Evolutionary conservation across 2,797 vertebrate species (phyloP).

Genomic region (Eupleurogrammus muticus): DNA sequence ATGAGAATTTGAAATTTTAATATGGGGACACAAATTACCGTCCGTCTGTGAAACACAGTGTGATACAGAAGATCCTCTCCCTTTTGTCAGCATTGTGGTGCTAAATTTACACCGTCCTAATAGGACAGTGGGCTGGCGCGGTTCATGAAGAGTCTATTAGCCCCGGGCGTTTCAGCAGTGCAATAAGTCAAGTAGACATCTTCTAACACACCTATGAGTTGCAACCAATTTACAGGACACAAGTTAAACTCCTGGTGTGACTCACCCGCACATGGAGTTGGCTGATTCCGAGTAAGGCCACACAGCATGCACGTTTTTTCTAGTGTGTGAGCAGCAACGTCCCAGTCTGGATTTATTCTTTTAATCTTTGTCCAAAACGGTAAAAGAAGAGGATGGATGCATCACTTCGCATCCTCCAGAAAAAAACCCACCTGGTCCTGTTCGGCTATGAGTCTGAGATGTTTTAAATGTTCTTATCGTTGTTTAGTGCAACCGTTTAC

Average conservation of each 20-base stretch:
- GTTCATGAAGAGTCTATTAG: slow-evolving; percentile 60
- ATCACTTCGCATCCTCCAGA: not conserved
- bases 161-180: slow-evolving; percentile 56
- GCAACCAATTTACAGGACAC: slow-evolving; percentile 67
- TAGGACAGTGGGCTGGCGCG: slow-evolving; percentile 27
- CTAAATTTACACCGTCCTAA: slow-evolving; percentile 56
- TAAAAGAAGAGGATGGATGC: not conserved
- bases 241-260: slow-evolving; percentile 54
- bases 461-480: too few species aligned
- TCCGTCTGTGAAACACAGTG: slow-evolving; percentile 21
- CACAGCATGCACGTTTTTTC: slow-evolving; percentile 36
- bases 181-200: slow-evolving; percentile 68
- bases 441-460: slow-evolving; percentile 2
- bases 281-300: slow-evolving; percentile 40
- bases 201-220: slow-evolving; percentile 61
- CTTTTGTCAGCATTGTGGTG: slow-evolving; percentile 30
- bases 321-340: slow-evolving; percentile 38
- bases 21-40: slow-evolving; percentile 43
- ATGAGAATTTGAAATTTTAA: slow-evolving; percentile 54
- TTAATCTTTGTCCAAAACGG: slow-evolving; percentile 21
- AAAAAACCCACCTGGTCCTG: not conserved
- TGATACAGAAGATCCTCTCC: slow-evolving; percentile 24
- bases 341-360: slow-evolving; percentile 8
- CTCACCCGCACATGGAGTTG: slow-evolving; percentile 49
- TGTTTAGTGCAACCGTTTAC: not conserved